These are phyloP conservation scores for Parambassis ranga DNA, from an alignment of 2,797 vertebrate genomes.

Conservation along the genomic window DNA sequence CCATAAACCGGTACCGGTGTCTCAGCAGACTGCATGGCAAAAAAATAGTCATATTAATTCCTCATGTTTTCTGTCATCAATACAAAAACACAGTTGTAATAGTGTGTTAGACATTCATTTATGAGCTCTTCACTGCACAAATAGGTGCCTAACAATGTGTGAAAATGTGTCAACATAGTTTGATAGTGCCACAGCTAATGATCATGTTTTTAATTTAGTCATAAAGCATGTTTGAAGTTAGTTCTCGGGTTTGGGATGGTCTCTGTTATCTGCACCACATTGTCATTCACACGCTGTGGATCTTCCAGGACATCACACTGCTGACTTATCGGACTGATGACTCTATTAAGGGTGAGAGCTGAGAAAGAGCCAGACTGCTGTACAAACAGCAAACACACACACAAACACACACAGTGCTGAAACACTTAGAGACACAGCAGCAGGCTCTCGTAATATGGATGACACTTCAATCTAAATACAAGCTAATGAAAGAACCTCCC, in stretches of 20 bases:
- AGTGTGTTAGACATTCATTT: too few relatives aligned
- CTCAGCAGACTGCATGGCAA: too few relatives aligned
- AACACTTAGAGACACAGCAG: slow-evolving; percentile 5
- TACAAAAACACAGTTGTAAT: too few relatives aligned
- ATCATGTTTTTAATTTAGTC: too few relatives aligned
- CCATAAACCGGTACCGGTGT: too few relatives aligned
- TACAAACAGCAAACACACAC: slow-evolving; percentile 8
- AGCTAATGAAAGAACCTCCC: slow-evolving; percentile 60
- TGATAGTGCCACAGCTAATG: background rate
- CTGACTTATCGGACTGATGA: slow-evolving; percentile 25
- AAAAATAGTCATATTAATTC: too few relatives aligned
- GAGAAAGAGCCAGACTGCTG: background rate
- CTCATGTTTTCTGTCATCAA: too few relatives aligned
- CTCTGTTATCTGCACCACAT: background rate
- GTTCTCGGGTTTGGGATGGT: background rate
- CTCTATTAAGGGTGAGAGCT: slow-evolving; percentile 22
- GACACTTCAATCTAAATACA: slow-evolving; percentile 61
- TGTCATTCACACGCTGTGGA: background rate
- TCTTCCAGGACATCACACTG: background rate
- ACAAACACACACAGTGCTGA: slow-evolving; percentile 7
- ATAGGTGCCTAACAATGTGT: too few relatives aligned
- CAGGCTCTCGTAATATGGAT: slow-evolving; percentile 39
- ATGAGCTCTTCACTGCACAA: too few relatives aligned
- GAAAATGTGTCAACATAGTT: background rate
- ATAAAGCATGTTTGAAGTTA: background rate